phyloP scores from a whole-genome alignment of 2,888 invertebrate genomes.

The Agriotes lineatus region DNA sequence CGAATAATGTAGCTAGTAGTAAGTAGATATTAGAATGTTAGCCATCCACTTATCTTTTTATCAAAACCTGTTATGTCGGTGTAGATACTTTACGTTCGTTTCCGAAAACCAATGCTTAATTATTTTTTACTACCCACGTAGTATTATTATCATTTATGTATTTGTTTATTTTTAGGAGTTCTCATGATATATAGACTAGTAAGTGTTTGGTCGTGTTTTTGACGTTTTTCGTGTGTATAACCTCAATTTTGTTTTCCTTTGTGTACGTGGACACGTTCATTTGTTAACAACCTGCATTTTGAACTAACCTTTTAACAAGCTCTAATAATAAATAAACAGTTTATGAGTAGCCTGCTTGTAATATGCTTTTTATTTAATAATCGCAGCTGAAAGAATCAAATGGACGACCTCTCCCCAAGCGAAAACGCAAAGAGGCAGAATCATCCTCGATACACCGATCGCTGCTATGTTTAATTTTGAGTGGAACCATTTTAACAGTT shows the following conservation, averaged over 20 bases:
- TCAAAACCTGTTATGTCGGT: not conserved
- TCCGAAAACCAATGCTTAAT: not conserved
- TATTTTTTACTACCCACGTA: not conserved
- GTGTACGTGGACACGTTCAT: not conserved
- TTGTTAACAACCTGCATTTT: not conserved
- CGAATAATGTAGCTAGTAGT: not conserved
- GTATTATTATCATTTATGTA: not conserved
- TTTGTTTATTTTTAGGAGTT: slow-evolving; percentile 40
- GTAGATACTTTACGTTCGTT: not conserved
- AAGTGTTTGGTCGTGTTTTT: slow-evolving; percentile 38
- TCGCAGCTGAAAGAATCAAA: slow-evolving; percentile 36
- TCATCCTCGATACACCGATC: slow-evolving; percentile 59
- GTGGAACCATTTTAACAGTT: slow-evolving; percentile 61
- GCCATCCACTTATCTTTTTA: not conserved
- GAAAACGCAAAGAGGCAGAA: slow-evolving; percentile 56
- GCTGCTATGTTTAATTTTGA: slow-evolving; percentile 61
- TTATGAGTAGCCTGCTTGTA: not conserved
- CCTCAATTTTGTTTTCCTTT: slow-evolving; percentile 1
- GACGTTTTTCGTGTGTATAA: not conserved
- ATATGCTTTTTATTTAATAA: not conserved
- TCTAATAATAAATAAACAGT: not conserved
- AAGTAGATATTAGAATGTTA: not conserved
- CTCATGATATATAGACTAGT: slow-evolving; percentile 48
- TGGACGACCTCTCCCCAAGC: slow-evolving; percentile 51
- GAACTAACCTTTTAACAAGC: not conserved